phyloP scores from a whole-genome alignment of 2,888 invertebrate genomes.

The Antitype chi region DNA sequence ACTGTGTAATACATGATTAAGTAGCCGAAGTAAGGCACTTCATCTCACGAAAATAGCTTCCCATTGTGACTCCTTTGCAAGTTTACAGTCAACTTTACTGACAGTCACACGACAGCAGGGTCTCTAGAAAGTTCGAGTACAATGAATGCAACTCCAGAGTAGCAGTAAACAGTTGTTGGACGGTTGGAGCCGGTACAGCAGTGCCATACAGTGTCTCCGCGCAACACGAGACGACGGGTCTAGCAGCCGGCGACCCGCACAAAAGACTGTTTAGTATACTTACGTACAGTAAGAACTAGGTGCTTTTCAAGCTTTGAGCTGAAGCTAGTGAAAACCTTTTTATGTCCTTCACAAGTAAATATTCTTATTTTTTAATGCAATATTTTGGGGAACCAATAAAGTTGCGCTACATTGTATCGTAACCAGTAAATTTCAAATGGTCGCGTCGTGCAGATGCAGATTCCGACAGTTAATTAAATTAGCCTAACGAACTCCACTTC shows the following conservation, averaged over 20 bases:
- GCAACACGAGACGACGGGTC: constrained; percentile 34
- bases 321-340: not conserved
- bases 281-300: not conserved
- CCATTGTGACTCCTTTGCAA: not conserved
- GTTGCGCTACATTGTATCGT: not conserved
- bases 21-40: not conserved
- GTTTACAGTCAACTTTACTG: not conserved
- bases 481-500: no score
- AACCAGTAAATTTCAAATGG: not conserved
- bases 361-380: not conserved
- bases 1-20: no score
- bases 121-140: not conserved
- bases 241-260: not conserved
- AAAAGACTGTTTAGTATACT: not conserved
- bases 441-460: not conserved
- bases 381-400: not conserved
- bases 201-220: not conserved
- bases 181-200: not conserved
- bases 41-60: not conserved
- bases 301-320: not conserved
- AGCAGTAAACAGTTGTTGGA: not conserved
- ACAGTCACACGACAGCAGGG: not conserved
- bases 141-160: not conserved
- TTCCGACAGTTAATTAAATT: not conserved
- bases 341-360: not conserved